Percentiles rank a stretch among this genome's conserved stretches.
Conservation (phyloP, 2,888 invertebrate genomes). For the Hyposoter didymator region DNA sequence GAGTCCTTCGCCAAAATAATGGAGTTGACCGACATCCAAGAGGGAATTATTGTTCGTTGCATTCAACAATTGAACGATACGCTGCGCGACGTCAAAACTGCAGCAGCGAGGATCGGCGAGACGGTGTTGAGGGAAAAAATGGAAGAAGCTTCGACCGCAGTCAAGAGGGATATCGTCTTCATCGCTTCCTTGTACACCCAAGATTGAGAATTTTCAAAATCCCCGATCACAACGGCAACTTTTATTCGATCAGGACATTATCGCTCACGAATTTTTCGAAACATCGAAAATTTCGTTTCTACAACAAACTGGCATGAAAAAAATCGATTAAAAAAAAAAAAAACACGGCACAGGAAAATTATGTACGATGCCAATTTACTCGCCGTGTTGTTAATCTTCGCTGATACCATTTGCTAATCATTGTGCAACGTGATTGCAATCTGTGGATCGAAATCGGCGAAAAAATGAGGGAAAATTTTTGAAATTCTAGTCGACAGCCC, state of each 20-base stretch:
- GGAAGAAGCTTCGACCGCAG: conserved; percentile 96
- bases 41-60: conserved; percentile 98
- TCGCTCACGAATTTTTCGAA: not conserved
- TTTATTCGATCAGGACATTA: not conserved
- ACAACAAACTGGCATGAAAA: not conserved
- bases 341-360: too few relatives aligned
- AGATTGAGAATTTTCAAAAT: conserved; percentile 71
- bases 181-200: conserved; percentile 97
- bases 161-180: conserved; percentile 99
- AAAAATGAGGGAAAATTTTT: not conserved
- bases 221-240: not conserved
- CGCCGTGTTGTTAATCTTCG: not conserved
- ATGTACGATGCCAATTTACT: not conserved
- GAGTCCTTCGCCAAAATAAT: conserved; percentile 97
- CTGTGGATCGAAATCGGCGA: not conserved
- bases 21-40: conserved; percentile 96
- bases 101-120: conserved; percentile 97
- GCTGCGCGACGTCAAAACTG: conserved; percentile 95
- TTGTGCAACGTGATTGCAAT: not conserved
- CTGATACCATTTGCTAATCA: not conserved
- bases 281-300: not conserved
- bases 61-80: conserved; percentile 98
- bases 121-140: conserved; percentile 96
- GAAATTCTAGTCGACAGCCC: not conserved
- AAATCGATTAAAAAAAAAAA: not conserved